These are phyloP conservation scores for Malacoctenus gilli DNA, from an alignment of 2,797 vertebrate genomes.

Conservation along the genomic window DNA sequence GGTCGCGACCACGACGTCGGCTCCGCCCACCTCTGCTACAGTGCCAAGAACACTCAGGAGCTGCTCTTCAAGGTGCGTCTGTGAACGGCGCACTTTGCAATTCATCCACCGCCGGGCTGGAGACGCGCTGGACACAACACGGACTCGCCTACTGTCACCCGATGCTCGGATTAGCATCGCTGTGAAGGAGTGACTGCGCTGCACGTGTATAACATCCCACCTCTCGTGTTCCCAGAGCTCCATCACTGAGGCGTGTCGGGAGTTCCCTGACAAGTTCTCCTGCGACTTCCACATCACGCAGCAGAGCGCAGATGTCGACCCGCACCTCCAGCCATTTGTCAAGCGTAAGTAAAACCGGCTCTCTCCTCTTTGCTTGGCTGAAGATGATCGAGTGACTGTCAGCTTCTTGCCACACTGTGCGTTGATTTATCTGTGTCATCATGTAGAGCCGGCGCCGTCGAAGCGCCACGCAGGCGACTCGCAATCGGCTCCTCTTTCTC, in stretches of 20 bases:
- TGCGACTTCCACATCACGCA: slow-evolving; percentile 91
- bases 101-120: too few species aligned
- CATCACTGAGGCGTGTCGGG: slow-evolving; percentile 84
- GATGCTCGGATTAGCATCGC: too few species aligned
- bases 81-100: too few species aligned
- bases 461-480: slow-evolving; percentile 5
- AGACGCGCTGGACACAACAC: too few species aligned
- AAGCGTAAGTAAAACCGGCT: slow-evolving; percentile 76
- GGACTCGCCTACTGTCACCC: too few species aligned
- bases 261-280: slow-evolving; percentile 87
- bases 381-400: slow-evolving; percentile 39
- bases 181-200: background rate
- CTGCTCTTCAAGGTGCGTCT: slow-evolving; percentile 91
- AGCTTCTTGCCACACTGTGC: slow-evolving; percentile 24
- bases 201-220: background rate
- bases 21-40: slow-evolving; percentile 87
- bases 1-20: slow-evolving; percentile 77
- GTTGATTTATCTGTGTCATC: slow-evolving; percentile 48
- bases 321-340: slow-evolving; percentile 83
- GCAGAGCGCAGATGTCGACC: slow-evolving; percentile 81
- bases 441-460: slow-evolving; percentile 23
- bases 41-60: slow-evolving; percentile 86
- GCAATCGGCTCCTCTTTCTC: too few species aligned
- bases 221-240: slow-evolving; percentile 79
- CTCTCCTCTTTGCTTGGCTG: slow-evolving; percentile 19